phyloP scores from a whole-genome alignment of 2,797 vertebrate species.

The Characodon lateralis region DNA sequence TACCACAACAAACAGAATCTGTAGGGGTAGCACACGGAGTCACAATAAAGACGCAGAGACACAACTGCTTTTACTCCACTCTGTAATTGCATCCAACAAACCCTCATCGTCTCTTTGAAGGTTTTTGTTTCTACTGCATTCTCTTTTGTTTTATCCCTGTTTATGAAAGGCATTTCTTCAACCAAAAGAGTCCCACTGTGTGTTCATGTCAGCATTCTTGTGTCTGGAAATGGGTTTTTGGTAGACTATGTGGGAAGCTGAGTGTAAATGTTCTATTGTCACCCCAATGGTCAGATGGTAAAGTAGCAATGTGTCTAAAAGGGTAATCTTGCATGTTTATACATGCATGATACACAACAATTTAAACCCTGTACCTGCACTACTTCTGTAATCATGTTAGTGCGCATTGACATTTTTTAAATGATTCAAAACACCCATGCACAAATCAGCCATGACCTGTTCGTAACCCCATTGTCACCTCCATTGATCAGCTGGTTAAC shows the following conservation, averaged over 20 bases:
- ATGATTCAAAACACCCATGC: slow-evolving; percentile 4
- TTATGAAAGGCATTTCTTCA: slow-evolving; percentile 33
- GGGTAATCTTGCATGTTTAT: not conserved
- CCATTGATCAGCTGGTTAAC: slow-evolving; percentile 46
- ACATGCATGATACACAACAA: not conserved
- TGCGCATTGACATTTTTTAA: slow-evolving; percentile 9
- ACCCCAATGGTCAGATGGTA: too few relatives aligned
- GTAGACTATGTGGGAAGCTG: not conserved
- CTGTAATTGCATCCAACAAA: slow-evolving; percentile 60
- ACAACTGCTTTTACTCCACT: slow-evolving; percentile 45
- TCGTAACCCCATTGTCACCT: slow-evolving; percentile 39
- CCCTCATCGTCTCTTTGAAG: slow-evolving; percentile 45
- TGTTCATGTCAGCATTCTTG: not conserved
- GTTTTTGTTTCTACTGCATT: slow-evolving; percentile 13
- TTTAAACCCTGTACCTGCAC: slow-evolving; percentile 1
- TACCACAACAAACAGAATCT: slow-evolving; percentile 21
- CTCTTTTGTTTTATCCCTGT: slow-evolving; percentile 30
- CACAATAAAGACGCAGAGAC: slow-evolving; percentile 12
- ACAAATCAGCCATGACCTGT: slow-evolving; percentile 8
- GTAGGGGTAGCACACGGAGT: slow-evolving; percentile 7
- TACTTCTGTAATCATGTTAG: slow-evolving; percentile 1
- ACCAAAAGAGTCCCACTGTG: slow-evolving; percentile 19
- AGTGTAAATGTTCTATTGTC: not conserved
- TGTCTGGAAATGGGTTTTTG: slow-evolving; percentile 6
- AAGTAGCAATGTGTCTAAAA: not conserved